A percentile compares a stretch with the other conserved stretches of the same genome.
phyloP scores from a whole-genome alignment of 2,113 vertebrate genomes.

The Chascanopsetta lugubris region DNA sequence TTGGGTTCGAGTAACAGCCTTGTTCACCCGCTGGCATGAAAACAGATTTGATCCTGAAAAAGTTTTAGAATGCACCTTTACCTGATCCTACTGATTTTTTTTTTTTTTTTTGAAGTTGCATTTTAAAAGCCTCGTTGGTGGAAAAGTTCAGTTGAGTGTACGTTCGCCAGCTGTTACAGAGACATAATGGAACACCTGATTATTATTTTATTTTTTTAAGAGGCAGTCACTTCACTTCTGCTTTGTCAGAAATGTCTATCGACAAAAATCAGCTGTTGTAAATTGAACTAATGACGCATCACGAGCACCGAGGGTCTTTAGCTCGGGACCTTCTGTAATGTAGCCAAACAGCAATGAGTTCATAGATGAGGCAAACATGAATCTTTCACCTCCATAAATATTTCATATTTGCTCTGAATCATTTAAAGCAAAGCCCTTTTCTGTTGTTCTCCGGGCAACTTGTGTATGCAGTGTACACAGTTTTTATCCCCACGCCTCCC shows the following conservation, averaged over 20 bases:
- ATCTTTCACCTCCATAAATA: conserved; percentile 75
- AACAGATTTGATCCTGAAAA: too few species aligned
- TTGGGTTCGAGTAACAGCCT: too few species aligned
- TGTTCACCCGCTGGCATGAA: too few species aligned
- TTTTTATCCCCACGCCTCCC: conserved; percentile 36
- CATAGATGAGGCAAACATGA: conserved; percentile 64
- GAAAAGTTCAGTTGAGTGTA: too few species aligned
- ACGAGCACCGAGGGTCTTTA: conserved; percentile 3
- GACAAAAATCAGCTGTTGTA: not conserved
- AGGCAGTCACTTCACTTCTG: not conserved
- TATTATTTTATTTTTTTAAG: not conserved
- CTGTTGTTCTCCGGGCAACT: conserved; percentile 59
- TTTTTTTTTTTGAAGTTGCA: too few species aligned
- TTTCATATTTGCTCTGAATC: conserved; percentile 70
- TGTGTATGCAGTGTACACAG: conserved; percentile 38
- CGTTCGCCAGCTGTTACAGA: not conserved
- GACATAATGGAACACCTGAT: not conserved
- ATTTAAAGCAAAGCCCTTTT: conserved; percentile 66
- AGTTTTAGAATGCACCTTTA: too few species aligned
- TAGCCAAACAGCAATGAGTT: conserved; percentile 48
- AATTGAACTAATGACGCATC: not conserved
- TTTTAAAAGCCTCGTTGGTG: too few species aligned
- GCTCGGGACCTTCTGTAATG: conserved; percentile 33
- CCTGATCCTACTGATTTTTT: too few species aligned
- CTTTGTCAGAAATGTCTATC: not conserved